These are phyloP conservation scores for Porites australiensis DNA, from an alignment of 64 coral and sea anemone genomes.

Conservation along the genomic window DNA sequence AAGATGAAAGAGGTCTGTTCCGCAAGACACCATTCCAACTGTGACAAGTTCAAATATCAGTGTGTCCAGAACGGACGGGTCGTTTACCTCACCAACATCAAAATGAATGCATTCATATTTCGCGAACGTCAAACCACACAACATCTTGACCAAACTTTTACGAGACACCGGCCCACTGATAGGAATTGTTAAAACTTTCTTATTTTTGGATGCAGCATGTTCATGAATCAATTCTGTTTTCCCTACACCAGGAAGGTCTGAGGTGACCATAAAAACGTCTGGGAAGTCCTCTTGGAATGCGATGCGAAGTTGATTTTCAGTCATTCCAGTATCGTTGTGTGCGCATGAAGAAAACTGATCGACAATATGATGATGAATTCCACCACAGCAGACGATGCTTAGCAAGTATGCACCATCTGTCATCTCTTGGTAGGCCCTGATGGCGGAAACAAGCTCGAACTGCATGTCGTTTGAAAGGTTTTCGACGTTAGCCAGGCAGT, in stretches of 20 bases:
- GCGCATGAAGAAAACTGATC: constrained; percentile 83
- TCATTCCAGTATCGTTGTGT: constrained; percentile 85
- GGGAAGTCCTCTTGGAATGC: constrained; percentile 59
- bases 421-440: constrained; percentile 34
- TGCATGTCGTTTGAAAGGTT: constrained; percentile 91
- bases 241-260: constrained; percentile 85
- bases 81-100: constrained; percentile 77
- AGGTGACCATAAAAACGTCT: constrained; percentile 76
- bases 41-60: constrained; percentile 73
- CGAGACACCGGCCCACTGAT: constrained; percentile 88
- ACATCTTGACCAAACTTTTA: constrained; percentile 43
- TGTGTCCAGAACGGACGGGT: constrained; percentile 63
- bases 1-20: constrained; percentile 59
- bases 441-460: constrained; percentile 84
- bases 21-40: constrained; percentile 66
- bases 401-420: constrained; percentile 52
- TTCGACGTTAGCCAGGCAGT: constrained; percentile 92
- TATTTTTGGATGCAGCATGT: constrained; percentile 62
- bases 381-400: constrained; percentile 86
- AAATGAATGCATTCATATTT: constrained; percentile 78
- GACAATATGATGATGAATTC: constrained; percentile 89
- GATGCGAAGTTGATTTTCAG: constrained; percentile 53
- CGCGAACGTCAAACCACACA: constrained; percentile 55
- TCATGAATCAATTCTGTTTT: constrained; percentile 83
- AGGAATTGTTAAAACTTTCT: constrained; percentile 64